Evolutionary conservation across 2,797 vertebrate species (phyloP).

Genomic region (Tympanoctomys barrerae): DNA sequence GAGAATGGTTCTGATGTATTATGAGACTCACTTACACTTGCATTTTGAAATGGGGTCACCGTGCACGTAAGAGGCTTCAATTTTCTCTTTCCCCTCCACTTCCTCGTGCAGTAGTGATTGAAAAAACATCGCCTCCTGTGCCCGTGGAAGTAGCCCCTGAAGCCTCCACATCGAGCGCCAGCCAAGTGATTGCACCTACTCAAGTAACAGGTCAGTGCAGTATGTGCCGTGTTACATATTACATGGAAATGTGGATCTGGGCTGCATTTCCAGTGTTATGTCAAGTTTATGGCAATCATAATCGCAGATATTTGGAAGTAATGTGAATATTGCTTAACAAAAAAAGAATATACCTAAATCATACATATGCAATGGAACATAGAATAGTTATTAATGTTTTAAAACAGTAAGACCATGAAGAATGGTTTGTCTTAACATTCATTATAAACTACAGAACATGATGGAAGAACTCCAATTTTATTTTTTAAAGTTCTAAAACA

Average conservation of each 20-base stretch:
- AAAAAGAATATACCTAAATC: neutral
- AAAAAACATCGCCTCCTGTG: constrained; percentile 94
- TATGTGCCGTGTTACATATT: neutral
- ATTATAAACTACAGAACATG: neutral
- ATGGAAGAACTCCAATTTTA: neutral
- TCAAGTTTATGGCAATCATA: neutral
- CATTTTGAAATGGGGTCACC: constrained; percentile 2
- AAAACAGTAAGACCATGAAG: neutral
- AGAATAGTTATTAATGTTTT: neutral
- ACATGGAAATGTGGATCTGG: neutral
- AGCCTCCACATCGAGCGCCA: constrained; percentile 92
- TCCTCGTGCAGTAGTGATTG: constrained; percentile 92
- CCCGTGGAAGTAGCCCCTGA: constrained; percentile 95
- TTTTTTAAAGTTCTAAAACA: constrained; percentile 49
- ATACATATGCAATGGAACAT: neutral
- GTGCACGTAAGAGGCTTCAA: neutral
- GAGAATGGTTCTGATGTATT: neutral
- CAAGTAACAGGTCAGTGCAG: constrained; percentile 93
- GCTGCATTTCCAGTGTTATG: neutral
- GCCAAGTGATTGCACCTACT: constrained; percentile 96
- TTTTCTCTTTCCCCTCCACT: constrained; percentile 70
- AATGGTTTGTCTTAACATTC: constrained; percentile 5
- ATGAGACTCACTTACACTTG: constrained; percentile 17
- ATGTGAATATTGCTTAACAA: neutral
- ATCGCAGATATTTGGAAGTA: constrained; percentile 31